phyloP scores from a whole-genome alignment of 2,888 invertebrate genomes.

The Plemyria rubiginata region DNA sequence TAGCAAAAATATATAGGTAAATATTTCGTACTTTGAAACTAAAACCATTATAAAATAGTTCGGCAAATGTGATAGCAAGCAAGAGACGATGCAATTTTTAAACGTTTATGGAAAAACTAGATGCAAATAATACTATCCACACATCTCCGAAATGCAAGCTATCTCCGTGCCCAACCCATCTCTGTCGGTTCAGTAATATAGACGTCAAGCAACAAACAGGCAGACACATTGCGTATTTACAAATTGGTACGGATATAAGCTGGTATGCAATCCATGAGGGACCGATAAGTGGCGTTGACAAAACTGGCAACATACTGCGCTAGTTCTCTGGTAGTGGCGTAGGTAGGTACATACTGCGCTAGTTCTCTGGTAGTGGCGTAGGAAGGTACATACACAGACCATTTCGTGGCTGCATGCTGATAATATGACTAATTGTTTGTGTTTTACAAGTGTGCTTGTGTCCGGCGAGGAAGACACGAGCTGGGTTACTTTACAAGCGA shows the following conservation, averaged over 20 bases:
- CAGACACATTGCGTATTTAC: not conserved
- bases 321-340: conserved; percentile 10
- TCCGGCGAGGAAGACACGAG: not conserved
- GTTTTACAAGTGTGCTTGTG: conserved; percentile 8
- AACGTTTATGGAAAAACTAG: too few relatives aligned
- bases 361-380: conserved; percentile 10
- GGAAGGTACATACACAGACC: not conserved
- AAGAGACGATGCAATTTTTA: too few relatives aligned
- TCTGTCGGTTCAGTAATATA: too few relatives aligned
- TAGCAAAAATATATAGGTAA: not conserved
- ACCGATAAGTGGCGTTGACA: conserved; percentile 35
- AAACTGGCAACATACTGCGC: conserved; percentile 29
- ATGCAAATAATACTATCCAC: too few relatives aligned
- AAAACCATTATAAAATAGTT: too few relatives aligned
- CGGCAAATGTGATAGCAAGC: too few relatives aligned
- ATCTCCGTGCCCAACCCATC: too few relatives aligned
- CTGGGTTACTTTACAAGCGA: not conserved
- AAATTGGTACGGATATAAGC: not conserved
- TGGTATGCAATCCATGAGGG: conserved; percentile 23
- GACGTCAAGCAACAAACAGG: too few relatives aligned
- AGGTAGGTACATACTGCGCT: conserved; percentile 4
- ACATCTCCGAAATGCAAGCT: too few relatives aligned
- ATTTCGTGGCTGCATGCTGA: conserved; percentile 23
- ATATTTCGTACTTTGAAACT: too few relatives aligned
- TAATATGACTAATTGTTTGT: conserved; percentile 36